These are phyloP conservation scores for Orius insidiosus DNA, from an alignment of 1,140 invertebrate species.

Conservation along the genomic window DNA sequence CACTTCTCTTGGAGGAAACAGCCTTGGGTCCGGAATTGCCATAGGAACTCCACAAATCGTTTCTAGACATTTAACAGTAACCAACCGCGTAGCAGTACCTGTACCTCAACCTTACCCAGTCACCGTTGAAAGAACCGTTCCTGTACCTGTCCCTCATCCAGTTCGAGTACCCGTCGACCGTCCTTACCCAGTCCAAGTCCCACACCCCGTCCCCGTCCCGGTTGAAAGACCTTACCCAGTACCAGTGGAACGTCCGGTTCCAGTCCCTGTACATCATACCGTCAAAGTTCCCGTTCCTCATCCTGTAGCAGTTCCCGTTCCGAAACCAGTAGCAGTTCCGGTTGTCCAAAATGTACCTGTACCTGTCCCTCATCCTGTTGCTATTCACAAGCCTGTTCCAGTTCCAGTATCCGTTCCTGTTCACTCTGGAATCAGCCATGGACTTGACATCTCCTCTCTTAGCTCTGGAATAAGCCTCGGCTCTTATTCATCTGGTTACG, in stretches of 20 bases:
- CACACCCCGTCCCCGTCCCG: neutral
- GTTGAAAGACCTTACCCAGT: slow-evolving; percentile 1
- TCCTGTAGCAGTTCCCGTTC: neutral
- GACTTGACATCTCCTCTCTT: too few species aligned
- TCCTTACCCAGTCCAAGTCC: neutral
- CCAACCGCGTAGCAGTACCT: slow-evolving; percentile 14
- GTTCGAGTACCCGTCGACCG: neutral
- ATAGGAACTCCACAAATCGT: neutral
- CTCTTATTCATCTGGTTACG: too few species aligned
- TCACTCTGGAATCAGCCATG: too few species aligned
- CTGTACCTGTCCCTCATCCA: neutral
- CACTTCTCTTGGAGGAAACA: neutral
- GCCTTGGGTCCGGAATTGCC: neutral
- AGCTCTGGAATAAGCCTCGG: too few species aligned
- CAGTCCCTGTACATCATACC: neutral
- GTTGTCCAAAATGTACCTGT: neutral
- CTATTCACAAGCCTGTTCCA: neutral
- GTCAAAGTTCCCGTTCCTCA: neutral
- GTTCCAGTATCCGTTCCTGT: neutral
- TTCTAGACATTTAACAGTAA: slow-evolving; percentile 12
- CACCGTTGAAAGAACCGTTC: neutral
- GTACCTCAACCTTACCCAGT: slow-evolving; percentile 11
- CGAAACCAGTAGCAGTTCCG: neutral
- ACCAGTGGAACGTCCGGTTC: neutral
- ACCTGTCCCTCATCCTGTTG: neutral